Conservation (phyloP, 2,888 invertebrate species). For the Amblyjoppa fuscipennis region DNA sequence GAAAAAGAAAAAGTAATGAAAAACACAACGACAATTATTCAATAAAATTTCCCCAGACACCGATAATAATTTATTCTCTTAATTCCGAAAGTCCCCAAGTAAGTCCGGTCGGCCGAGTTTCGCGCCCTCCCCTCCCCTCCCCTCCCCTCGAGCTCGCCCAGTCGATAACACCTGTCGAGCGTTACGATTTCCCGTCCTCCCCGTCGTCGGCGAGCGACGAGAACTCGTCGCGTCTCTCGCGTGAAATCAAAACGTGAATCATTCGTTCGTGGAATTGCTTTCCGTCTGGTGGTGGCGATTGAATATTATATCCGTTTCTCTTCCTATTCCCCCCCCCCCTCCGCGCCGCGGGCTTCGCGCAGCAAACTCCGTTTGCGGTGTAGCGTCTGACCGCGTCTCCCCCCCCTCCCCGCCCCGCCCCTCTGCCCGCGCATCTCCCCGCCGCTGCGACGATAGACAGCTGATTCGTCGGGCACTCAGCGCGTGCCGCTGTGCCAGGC, state of each 20-base stretch:
- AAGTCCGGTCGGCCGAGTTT: slow-evolving; percentile 21
- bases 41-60: background rate
- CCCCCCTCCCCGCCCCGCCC: background rate
- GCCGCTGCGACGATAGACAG: slow-evolving; percentile 60
- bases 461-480: slow-evolving; percentile 72
- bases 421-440: background rate
- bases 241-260: slow-evolving; percentile 52
- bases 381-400: slow-evolving; percentile 62
- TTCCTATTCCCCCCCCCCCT: slow-evolving; percentile 39
- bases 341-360: background rate
- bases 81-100: slow-evolving; percentile 39
- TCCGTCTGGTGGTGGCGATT: slow-evolving; percentile 46
- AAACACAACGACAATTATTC: too few relatives aligned
- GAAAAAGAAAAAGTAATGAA: too few relatives aligned
- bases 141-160: background rate
- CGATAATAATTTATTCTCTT: background rate
- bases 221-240: slow-evolving; percentile 55
- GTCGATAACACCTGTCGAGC: slow-evolving; percentile 48
- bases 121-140: background rate
- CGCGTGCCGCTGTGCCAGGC: slow-evolving; percentile 50
- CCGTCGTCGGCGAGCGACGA: slow-evolving; percentile 23
- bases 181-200: slow-evolving; percentile 47
- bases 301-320: slow-evolving; percentile 11
- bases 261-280: slow-evolving; percentile 60
- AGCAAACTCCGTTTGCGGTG: slow-evolving; percentile 39